A percentile compares a stretch with the other conserved stretches of the same genome.
These are phyloP conservation scores for Caenorhabditis uteleia DNA, from an alignment of 2,888 invertebrate genomes.

Conservation along the genomic window DNA sequence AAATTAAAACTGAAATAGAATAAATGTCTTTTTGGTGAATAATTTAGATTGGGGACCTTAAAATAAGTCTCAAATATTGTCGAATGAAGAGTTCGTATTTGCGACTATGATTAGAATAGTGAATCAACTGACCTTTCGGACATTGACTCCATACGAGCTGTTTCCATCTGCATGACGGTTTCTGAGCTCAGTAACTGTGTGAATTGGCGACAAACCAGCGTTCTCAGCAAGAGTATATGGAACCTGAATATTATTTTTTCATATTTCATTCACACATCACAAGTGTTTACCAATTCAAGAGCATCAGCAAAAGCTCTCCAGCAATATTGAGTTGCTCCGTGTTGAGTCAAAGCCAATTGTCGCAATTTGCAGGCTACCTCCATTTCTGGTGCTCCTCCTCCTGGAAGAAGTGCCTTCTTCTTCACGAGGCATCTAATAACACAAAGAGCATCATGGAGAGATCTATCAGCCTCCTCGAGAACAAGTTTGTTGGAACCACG, in stretches of 20 bases:
- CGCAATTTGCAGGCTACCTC: constrained; percentile 86
- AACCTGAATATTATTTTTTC: constrained; percentile 73
- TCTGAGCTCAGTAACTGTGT: constrained; percentile 93
- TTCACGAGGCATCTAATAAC: constrained; percentile 95
- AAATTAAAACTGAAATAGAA: background rate
- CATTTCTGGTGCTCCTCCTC: constrained; percentile 97
- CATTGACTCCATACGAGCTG: constrained; percentile 90
- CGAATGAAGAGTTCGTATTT: too few relatives aligned
- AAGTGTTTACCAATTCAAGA: constrained; percentile 76
- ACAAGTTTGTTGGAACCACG: constrained; percentile 88
- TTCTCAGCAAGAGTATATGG: constrained; percentile 90
- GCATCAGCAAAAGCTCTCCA: constrained; percentile 93
- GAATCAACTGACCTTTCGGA: constrained; percentile 77
- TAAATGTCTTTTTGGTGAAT: too few relatives aligned
- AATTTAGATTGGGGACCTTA: too few relatives aligned
- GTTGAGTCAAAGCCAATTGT: constrained; percentile 79
- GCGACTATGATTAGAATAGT: too few relatives aligned
- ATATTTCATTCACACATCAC: background rate
- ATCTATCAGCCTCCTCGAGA: constrained; percentile 87
- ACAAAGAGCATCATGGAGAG: constrained; percentile 88
- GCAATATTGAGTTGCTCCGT: constrained; percentile 93
- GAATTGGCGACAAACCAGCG: constrained; percentile 88
- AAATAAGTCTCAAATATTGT: too few relatives aligned
- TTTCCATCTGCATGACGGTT: constrained; percentile 89
- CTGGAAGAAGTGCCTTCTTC: constrained; percentile 76